Evolutionary conservation across 1,140 invertebrate species (phyloP).

Genomic region (Sipha flava): DNA sequence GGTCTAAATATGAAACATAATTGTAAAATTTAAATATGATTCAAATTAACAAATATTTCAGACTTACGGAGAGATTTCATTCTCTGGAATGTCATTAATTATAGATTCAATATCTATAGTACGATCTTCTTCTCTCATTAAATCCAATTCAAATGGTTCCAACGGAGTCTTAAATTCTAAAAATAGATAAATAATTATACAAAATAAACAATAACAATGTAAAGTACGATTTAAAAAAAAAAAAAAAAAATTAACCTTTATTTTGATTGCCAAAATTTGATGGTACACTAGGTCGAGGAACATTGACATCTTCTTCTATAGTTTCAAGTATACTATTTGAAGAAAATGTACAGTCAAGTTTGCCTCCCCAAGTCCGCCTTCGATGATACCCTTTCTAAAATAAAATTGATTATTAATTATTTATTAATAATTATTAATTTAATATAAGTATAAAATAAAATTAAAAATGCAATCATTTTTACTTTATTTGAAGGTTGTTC

Average conservation of each 20-base stretch:
- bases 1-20: background rate
- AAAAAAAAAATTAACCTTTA: conserved; percentile 17
- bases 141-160: conserved; percentile 41
- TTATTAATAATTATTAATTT: background rate
- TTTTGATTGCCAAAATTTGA: conserved; percentile 24
- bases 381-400: conserved; percentile 36
- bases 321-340: conserved; percentile 36
- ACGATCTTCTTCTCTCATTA: conserved; percentile 36
- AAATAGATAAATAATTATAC: background rate
- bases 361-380: conserved; percentile 39
- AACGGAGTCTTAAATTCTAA: conserved; percentile 39
- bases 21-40: background rate
- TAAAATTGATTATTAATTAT: too few relatives aligned
- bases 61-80: conserved; percentile 3
- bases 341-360: conserved; percentile 29
- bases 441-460: too few relatives aligned
- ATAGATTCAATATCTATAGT: background rate
- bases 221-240: background rate
- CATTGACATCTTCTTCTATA: conserved; percentile 37
- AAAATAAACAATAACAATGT: background rate
- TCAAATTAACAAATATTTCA: background rate
- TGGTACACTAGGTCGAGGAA: conserved; percentile 20
- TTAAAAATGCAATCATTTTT: too few relatives aligned
- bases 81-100: background rate
- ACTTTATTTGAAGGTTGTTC: conserved; percentile 1